These are phyloP conservation scores for Atta texana DNA, from an alignment of 1,140 invertebrate species.

Conservation along the genomic window DNA sequence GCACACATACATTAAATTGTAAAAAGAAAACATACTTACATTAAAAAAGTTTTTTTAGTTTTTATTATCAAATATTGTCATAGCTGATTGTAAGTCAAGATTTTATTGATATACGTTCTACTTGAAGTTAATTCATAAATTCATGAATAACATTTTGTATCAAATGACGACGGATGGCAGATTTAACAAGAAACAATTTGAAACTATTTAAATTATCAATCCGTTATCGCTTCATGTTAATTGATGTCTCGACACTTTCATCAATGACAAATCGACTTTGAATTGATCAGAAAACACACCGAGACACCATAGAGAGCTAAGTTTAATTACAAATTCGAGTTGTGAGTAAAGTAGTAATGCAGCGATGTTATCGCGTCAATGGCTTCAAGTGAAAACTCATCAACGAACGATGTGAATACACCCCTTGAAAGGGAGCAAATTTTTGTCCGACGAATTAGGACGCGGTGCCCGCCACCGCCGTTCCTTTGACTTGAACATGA, in stretches of 20 bases:
- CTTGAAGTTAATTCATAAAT: not conserved
- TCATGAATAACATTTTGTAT: not conserved
- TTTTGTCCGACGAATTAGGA: conserved; percentile 58
- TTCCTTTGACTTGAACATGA: conserved; percentile 48
- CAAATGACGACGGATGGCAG: not conserved
- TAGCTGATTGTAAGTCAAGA: not conserved
- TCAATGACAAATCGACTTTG: conserved; percentile 24
- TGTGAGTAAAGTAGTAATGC: conserved; percentile 23
- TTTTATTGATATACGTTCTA: not conserved
- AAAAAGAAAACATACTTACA: not conserved
- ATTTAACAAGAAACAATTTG: not conserved
- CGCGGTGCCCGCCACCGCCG: conserved; percentile 2
- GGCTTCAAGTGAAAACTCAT: conserved; percentile 53
- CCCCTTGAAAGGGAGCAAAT: conserved; percentile 43
- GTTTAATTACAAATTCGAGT: conserved; percentile 49
- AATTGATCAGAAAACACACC: not conserved
- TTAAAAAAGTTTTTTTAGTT: not conserved
- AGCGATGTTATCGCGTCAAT: conserved; percentile 54
- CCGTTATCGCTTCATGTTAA: not conserved
- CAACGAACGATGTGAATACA: conserved; percentile 8
- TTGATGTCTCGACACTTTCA: conserved; percentile 6
- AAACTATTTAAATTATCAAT: not conserved
- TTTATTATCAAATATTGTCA: not conserved
- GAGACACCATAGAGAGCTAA: conserved; percentile 26
- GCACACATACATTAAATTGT: not conserved